phyloP scores from a whole-genome alignment of 2,797 vertebrate genomes.

The Chaetophractus vellerosus region DNA sequence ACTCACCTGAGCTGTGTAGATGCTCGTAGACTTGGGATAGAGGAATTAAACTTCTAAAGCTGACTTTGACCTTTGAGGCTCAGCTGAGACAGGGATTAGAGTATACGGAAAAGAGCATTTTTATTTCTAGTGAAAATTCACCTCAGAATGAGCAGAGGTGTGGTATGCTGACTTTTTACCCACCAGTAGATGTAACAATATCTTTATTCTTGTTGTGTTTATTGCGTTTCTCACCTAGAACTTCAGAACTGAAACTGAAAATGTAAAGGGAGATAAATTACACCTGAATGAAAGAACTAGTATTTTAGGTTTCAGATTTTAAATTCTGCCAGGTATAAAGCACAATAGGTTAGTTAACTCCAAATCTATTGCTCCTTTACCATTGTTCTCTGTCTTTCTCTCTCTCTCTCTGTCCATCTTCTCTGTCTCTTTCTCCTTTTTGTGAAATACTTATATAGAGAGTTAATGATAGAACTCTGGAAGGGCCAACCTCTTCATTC shows the following conservation, averaged over 20 bases:
- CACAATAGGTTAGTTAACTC: neutral
- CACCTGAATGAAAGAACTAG: neutral
- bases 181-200: neutral
- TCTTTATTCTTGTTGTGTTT: conserved; percentile 17
- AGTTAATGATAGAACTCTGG: neutral
- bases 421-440: neutral
- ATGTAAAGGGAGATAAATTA: neutral
- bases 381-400: neutral
- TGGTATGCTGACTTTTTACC: neutral
- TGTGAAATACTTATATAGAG: neutral
- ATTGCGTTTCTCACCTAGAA: neutral
- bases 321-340: neutral
- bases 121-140: conserved; percentile 52
- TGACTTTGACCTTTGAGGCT: conserved; percentile 53
- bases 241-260: conserved; percentile 12
- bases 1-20: neutral
- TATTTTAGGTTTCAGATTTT: neutral
- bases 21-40: neutral
- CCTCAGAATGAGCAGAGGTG: conserved; percentile 32
- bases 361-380: neutral
- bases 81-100: neutral
- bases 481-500: neutral
- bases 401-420: neutral
- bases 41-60: conserved; percentile 3
- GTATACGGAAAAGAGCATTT: conserved; percentile 32